phyloP scores from a whole-genome alignment of 1,140 invertebrate species.

The Meloidogyne exigua region DNA sequence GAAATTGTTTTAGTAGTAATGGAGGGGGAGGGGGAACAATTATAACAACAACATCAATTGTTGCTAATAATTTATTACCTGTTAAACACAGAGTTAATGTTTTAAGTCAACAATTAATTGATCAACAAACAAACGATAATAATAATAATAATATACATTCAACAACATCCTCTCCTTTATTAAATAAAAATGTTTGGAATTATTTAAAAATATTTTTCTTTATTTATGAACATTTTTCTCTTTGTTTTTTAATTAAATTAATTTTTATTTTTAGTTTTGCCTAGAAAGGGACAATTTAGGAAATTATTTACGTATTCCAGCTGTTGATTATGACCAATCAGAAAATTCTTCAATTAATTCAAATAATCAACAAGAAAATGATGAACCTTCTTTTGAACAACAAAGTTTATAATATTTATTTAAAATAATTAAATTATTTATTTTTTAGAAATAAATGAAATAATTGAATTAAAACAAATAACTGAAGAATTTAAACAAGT shows the following conservation, averaged over 20 bases:
- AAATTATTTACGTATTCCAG: slow-evolving; percentile 46
- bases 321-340: slow-evolving; percentile 55
- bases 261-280: slow-evolving; percentile 10
- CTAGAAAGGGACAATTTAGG: slow-evolving; percentile 9
- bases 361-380: slow-evolving; percentile 32
- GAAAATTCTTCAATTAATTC: slow-evolving; percentile 46
- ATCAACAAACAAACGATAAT: slow-evolving; percentile 7
- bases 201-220: background rate
- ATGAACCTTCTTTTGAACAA: too few relatives aligned
- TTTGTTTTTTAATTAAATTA: background rate
- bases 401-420: too few relatives aligned
- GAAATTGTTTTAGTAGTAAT: background rate
- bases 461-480: background rate
- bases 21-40: background rate
- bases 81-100: slow-evolving; percentile 42
- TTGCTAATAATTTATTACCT: slow-evolving; percentile 7
- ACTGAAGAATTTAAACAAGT: slow-evolving; percentile 9
- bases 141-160: background rate
- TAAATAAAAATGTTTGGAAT: slow-evolving; percentile 1
- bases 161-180: slow-evolving; percentile 29
- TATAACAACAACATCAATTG: background rate
- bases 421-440: too few relatives aligned
- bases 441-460: background rate
- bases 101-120: slow-evolving; percentile 55
- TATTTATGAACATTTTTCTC: background rate